Evolutionary conservation across 2,113 vertebrate species (phyloP), one percentile per base, ranked within the genome.

Genomic region (Aptenodytes patagonicus): DNA sequence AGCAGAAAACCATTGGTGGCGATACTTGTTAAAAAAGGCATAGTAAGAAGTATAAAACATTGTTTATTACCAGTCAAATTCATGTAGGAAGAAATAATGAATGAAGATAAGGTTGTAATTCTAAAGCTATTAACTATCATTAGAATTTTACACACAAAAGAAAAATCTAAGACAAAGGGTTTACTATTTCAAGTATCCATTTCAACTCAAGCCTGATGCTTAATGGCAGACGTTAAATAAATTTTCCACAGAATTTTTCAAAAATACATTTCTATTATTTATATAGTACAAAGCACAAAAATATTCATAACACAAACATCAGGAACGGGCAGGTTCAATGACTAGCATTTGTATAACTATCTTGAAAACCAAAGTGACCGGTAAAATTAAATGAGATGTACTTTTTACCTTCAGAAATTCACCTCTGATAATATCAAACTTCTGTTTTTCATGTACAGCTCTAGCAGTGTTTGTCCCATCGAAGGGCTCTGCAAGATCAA

Each of bases 391-490:
- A 77, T 7, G 32, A 77, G 78, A 80, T 25, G 4, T 68, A 36
- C 44, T 24, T 91, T 81, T 96, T 99, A 99, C 99, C 99, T 99
- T 98, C 55, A 89, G 49, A 97, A 99, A 99, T 94, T 98, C 97
- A 65, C 90, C 77, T 98, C 95, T 99, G 77, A 99, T 99, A 73
- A 96, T 84, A 55, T 99, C 98, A 97, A 99, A 99, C 97, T 99
- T 99, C 40, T 97, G 93, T 94, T 98, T 98, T 96, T 99, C 99
- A 85, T 99, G 98, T 93, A 99, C 99, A 49, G 99, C 99, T 97
- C 99, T 98, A 95, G 99, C 99, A 34, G 99, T 99, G 89, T 99
- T 99, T 89, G 99, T 99, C 87, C 98, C 95, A 96, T 99, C 99
- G 98, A 99, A 99, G 25, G 99, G 99, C 95, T 99, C 99, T 99